A percentile compares a stretch with the other conserved stretches of the same genome.
Conservation (phyloP, 2,113 vertebrate species). For the Microtus pennsylvanicus region DNA sequence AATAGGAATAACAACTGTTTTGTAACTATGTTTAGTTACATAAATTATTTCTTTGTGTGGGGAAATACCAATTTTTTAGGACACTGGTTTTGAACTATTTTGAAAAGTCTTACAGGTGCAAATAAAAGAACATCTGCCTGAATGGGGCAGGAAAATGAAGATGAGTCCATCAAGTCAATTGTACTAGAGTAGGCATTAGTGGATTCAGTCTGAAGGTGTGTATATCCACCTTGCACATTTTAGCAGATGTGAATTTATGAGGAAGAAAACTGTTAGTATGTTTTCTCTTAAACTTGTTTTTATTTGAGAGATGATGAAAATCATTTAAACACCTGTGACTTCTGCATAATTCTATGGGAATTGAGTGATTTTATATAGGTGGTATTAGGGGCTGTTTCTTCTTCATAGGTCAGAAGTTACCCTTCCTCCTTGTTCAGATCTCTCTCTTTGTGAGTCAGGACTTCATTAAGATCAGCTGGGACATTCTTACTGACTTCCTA, state of each 20-base stretch:
- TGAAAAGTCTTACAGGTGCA: background rate
- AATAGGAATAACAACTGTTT: slow-evolving; percentile 38
- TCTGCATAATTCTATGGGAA: background rate
- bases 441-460: background rate
- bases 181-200: background rate
- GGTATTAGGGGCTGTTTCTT: slow-evolving; percentile 52
- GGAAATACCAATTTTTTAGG: slow-evolving; percentile 32
- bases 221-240: slow-evolving; percentile 32
- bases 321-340: background rate
- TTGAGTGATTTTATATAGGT: slow-evolving; percentile 56
- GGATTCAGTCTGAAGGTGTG: slow-evolving; percentile 19
- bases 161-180: slow-evolving; percentile 40
- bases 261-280: background rate
- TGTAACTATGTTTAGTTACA: background rate
- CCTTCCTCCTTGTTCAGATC: slow-evolving; percentile 5
- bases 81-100: background rate
- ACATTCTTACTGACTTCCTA: slow-evolving; percentile 16
- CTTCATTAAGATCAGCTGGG: slow-evolving; percentile 44
- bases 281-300: background rate
- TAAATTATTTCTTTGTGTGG: background rate
- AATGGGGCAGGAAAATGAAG: background rate
- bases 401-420: slow-evolving; percentile 44
- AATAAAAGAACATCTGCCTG: background rate
- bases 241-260: slow-evolving; percentile 50
- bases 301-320: slow-evolving; percentile 49